These are phyloP conservation scores for Neoascia interrupta DNA, from an alignment of 2,888 invertebrate genomes.

Conservation along the genomic window DNA sequence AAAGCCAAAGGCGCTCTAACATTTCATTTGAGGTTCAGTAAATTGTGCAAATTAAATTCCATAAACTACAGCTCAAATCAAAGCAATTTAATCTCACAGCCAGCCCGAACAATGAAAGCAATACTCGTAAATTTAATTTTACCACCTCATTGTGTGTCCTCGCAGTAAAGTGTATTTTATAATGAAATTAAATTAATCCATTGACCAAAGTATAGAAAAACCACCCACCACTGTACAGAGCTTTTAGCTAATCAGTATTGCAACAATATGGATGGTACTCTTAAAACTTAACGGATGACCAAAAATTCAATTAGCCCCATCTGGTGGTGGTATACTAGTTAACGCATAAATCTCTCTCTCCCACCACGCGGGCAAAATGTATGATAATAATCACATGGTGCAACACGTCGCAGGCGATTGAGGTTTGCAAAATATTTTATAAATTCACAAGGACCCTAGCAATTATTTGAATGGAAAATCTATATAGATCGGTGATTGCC, in stretches of 20 bases:
- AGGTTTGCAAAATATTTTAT: constrained; percentile 5
- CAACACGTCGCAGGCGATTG: constrained; percentile 15
- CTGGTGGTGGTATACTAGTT: constrained; percentile 39
- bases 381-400: constrained; percentile 40
- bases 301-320: constrained; percentile 62
- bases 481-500: not conserved
- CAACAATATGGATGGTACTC: not conserved
- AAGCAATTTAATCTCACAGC: not conserved
- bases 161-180: not conserved
- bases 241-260: constrained; percentile 13
- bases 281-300: constrained; percentile 42
- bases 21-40: too few relatives aligned
- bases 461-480: not conserved
- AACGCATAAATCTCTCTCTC: constrained; percentile 37
- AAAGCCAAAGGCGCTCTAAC: too few relatives aligned
- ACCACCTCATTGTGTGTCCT: not conserved
- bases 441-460: not conserved
- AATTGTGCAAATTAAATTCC: not conserved
- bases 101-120: not conserved
- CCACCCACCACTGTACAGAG: not conserved
- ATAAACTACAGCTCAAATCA: not conserved
- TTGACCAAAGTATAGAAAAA: not conserved
- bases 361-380: not conserved
- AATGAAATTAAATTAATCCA: constrained; percentile 51
- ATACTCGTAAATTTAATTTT: not conserved